phyloP scores from a whole-genome alignment of 2,113 vertebrate genomes.

The Chaetops frenatus region DNA sequence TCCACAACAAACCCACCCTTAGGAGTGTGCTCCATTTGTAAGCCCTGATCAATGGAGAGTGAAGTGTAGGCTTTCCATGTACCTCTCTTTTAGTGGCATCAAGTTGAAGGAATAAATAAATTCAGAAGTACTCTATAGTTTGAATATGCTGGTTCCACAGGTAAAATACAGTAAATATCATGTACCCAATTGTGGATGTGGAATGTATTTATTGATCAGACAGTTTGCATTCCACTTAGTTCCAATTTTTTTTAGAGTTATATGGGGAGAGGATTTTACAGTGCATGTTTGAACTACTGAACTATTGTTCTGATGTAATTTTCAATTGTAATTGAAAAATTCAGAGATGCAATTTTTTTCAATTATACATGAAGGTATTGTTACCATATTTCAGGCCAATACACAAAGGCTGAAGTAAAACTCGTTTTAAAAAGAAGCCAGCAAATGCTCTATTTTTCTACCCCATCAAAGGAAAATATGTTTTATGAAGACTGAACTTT shows the following conservation, averaged over 20 bases:
- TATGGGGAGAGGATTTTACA: not conserved
- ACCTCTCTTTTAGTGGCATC: not conserved
- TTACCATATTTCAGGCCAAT: not conserved
- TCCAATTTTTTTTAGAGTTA: not conserved
- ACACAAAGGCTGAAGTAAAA: not conserved
- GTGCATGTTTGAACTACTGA: not conserved
- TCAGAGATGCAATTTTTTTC: not conserved
- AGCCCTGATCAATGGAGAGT: not conserved
- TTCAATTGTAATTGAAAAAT: not conserved
- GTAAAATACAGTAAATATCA: not conserved
- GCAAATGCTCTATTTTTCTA: not conserved
- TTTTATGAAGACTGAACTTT: not conserved
- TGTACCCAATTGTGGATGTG: not conserved
- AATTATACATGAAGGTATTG: not conserved
- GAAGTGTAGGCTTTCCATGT: not conserved
- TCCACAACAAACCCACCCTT: not conserved
- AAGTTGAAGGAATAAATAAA: not conserved
- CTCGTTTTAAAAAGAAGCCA: not conserved
- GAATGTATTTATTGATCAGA: not conserved
- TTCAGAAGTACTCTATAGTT: not conserved
- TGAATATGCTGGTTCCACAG: not conserved
- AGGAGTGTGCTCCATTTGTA: not conserved
- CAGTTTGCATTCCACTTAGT: not conserved
- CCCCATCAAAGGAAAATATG: not conserved
- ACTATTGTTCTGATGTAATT: not conserved